phyloP scores from a whole-genome alignment of 1,140 invertebrate species.

The Bombus soroeensis region DNA sequence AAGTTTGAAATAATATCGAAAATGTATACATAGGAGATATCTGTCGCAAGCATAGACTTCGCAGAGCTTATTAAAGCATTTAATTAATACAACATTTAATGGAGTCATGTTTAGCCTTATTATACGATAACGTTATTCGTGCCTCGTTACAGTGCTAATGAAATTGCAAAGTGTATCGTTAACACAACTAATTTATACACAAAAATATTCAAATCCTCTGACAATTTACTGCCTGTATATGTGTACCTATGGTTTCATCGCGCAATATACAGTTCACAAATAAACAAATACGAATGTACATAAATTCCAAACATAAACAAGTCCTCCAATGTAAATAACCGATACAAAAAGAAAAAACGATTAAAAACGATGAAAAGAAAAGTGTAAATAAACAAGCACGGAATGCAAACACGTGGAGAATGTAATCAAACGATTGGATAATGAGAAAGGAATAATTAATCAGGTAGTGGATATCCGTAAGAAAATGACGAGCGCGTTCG shows the following conservation, averaged over 20 bases:
- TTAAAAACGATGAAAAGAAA: not conserved
- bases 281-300: not conserved
- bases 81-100: not conserved
- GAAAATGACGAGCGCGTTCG: not conserved
- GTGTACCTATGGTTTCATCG: too few species aligned
- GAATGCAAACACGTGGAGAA: not conserved
- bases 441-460: not conserved
- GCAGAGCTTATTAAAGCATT: not conserved
- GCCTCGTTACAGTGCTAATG: not conserved
- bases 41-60: not conserved
- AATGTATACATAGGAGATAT: not conserved
- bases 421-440: not conserved
- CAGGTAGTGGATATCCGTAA: not conserved
- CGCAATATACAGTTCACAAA: not conserved
- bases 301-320: not conserved
- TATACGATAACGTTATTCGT: not conserved
- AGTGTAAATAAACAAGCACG: not conserved
- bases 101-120: not conserved
- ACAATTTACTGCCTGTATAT: too few species aligned
- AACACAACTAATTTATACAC: not conserved
- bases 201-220: too few species aligned
- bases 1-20: not conserved
- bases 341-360: not conserved
- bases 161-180: not conserved
- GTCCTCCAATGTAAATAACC: not conserved